Percentiles rank a stretch among this genome's conserved stretches.
Conservation (phyloP, 2,113 vertebrate species). For the Dascyllus trimaculatus region DNA sequence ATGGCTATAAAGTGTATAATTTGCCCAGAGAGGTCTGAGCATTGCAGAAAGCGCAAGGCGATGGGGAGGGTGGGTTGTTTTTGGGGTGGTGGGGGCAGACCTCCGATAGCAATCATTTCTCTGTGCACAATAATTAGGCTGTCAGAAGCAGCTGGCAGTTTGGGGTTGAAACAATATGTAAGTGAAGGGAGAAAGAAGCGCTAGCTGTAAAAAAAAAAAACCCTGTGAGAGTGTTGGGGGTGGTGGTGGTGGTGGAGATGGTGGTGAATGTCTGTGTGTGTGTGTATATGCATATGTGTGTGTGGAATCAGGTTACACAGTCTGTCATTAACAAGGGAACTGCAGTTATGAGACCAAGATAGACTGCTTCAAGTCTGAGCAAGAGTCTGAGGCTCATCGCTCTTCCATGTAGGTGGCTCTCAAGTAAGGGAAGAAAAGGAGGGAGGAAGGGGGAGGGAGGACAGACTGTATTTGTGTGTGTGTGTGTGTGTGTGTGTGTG, state of each 20-base stretch:
- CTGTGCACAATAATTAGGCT: constrained; percentile 83
- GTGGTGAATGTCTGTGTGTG: constrained; percentile 3
- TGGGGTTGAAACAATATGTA: constrained; percentile 81
- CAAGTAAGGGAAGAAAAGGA: constrained; percentile 17
- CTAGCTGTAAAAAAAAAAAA: constrained; percentile 57
- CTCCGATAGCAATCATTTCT: constrained; percentile 82
- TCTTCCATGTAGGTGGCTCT: constrained; percentile 60
- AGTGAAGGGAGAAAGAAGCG: constrained; percentile 74
- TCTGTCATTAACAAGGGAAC: constrained; percentile 84
- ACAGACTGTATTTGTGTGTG: neutral
- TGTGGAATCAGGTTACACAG: constrained; percentile 83
- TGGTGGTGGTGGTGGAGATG: neutral
- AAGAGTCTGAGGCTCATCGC: constrained; percentile 72
- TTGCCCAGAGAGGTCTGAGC: constrained; percentile 70
- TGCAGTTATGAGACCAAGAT: constrained; percentile 79
- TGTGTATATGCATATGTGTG: constrained; percentile 45
- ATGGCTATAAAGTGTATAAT: constrained; percentile 72
- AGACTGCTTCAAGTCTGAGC: constrained; percentile 84
- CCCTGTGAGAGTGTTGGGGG: constrained; percentile 41
- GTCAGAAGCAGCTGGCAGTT: constrained; percentile 85
- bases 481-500: constrained; percentile 13
- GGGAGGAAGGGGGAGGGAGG: constrained; percentile 19
- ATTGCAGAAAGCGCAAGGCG: constrained; percentile 63
- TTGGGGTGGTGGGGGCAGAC: constrained; percentile 57
- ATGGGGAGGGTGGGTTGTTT: neutral